Conservation (phyloP, 2,113 vertebrate genomes). For the Scomber scombrus region DNA sequence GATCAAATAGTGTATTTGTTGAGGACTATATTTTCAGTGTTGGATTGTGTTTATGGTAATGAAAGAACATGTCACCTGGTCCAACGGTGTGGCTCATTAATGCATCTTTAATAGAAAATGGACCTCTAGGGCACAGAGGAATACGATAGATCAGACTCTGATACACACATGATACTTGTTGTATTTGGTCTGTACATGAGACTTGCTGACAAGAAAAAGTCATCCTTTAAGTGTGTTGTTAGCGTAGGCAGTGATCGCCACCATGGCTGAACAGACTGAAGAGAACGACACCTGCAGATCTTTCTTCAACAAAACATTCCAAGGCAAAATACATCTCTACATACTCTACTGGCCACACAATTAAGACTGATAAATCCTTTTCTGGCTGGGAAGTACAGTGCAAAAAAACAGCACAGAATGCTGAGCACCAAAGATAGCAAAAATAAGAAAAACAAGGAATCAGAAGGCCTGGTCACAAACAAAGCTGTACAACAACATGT, state of each 20-base stretch:
- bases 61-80: too few relatives aligned
- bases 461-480: slow-evolving; percentile 11
- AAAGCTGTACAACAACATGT: neutral
- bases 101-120: neutral
- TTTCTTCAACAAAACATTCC: neutral
- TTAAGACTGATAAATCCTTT: neutral
- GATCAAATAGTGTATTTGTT: neutral
- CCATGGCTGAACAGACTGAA: slow-evolving; percentile 16
- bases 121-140: slow-evolving; percentile 29
- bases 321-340: neutral
- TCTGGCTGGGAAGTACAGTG: neutral
- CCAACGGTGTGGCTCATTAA: neutral
- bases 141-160: slow-evolving; percentile 3
- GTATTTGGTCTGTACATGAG: slow-evolving; percentile 1
- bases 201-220: slow-evolving; percentile 14
- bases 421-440: slow-evolving; percentile 4
- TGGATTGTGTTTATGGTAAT: neutral
- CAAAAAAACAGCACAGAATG: slow-evolving; percentile 11
- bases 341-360: neutral
- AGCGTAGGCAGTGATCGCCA: slow-evolving; percentile 30
- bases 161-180: neutral
- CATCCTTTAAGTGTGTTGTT: slow-evolving; percentile 8
- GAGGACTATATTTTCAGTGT: neutral
- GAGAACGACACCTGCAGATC: neutral
- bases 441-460: neutral